Evolutionary conservation across 2,113 vertebrate genomes (phyloP).

Genomic region (Urocolius indicus): DNA sequence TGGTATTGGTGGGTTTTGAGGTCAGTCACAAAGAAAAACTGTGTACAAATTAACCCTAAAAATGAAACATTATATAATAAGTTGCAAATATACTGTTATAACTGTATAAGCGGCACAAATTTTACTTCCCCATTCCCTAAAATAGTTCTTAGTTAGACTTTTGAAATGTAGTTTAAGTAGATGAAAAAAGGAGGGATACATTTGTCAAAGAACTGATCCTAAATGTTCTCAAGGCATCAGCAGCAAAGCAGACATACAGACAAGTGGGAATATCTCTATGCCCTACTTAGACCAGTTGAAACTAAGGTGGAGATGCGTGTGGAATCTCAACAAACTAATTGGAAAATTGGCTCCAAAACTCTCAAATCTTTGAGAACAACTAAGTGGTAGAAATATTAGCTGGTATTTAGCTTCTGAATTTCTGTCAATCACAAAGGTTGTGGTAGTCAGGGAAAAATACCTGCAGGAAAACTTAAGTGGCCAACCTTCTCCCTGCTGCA

Average conservation of each 20-base stretch:
- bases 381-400: not conserved
- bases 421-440: not conserved
- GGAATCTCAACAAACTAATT: not conserved
- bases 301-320: fast-evolving
- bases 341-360: not conserved
- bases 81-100: not conserved
- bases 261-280: not conserved
- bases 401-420: not conserved
- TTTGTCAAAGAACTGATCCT: not conserved
- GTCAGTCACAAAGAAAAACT: not conserved
- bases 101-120: fast-evolving
- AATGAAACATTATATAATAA: fast-evolving
- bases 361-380: not conserved
- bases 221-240: not conserved
- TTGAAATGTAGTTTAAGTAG: not conserved
- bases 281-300: not conserved
- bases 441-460: fast-evolving
- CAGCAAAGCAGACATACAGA: not conserved
- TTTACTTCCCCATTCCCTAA: too few species aligned
- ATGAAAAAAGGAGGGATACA: not conserved
- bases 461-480: not conserved
- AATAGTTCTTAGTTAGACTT: not conserved
- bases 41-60: not conserved
- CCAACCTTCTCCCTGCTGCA: not conserved
- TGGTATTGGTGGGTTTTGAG: not conserved